A percentile compares a stretch with the other conserved stretches of the same genome.
Conservation (phyloP, 2,797 vertebrate species). For the Enteromius paludinosus region DNA sequence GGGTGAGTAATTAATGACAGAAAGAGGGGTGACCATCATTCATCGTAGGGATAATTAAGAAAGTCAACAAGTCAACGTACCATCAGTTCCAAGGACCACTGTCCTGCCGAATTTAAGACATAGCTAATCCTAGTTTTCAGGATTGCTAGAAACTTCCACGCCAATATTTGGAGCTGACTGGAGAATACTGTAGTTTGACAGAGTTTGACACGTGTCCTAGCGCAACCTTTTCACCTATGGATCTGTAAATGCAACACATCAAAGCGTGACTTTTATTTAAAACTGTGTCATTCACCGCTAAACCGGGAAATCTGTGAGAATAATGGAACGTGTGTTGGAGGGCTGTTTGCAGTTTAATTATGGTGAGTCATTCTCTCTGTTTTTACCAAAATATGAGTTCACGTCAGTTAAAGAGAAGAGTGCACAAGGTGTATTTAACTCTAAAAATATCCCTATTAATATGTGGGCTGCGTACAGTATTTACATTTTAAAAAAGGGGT, state of each 20-base stretch:
- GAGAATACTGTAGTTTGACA: not conserved
- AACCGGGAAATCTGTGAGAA: not conserved
- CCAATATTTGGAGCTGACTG: not conserved
- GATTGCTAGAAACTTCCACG: not conserved
- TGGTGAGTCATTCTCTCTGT: slow-evolving; percentile 26
- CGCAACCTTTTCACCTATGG: not conserved
- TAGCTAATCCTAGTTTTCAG: not conserved
- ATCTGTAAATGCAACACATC: not conserved
- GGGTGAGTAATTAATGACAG: too few relatives aligned
- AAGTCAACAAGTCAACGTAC: too few relatives aligned
- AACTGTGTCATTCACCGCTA: not conserved
- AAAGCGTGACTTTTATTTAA: not conserved
- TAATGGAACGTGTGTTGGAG: slow-evolving; percentile 3
- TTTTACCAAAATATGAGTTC: slow-evolving; percentile 6
- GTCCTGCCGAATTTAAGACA: not conserved
- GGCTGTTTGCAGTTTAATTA: slow-evolving; percentile 14
- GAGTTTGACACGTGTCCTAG: not conserved
- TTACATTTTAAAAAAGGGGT: not conserved
- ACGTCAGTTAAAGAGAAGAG: not conserved
- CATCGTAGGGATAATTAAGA: too few relatives aligned
- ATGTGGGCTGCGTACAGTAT: not conserved
- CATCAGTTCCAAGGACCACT: too few relatives aligned
- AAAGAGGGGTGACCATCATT: too few relatives aligned
- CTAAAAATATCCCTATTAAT: not conserved
- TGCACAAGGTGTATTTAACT: not conserved